phyloP scores from a whole-genome alignment of 37 sponge, comb jelly and placozoan species.

The Ephydatia muelleri region DNA sequence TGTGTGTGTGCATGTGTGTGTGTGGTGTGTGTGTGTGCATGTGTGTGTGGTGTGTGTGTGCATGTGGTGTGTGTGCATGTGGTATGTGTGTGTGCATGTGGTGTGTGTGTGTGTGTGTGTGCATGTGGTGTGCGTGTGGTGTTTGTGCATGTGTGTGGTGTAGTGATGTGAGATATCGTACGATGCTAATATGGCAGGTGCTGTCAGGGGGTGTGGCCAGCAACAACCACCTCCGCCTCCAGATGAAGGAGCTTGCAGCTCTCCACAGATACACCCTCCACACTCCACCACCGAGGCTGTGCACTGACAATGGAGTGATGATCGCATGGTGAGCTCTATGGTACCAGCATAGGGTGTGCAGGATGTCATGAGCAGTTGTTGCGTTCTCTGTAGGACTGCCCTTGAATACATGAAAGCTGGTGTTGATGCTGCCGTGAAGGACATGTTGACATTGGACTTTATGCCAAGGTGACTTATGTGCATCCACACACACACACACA shows the following conservation, averaged over 20 bases:
- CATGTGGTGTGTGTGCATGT: no score
- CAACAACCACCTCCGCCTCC: slow-evolving; percentile 42
- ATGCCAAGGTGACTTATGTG: slow-evolving; percentile 4
- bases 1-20: no score
- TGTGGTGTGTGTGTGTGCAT: no score
- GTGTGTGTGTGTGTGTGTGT: no score
- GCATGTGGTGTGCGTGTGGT: no score
- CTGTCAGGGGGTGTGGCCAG: slow-evolving; percentile 85
- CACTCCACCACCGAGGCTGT: slow-evolving; percentile 67
- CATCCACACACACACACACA: background rate
- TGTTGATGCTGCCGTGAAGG: slow-evolving; percentile 3
- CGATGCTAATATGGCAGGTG: slow-evolving; percentile 40
- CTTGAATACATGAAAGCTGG: slow-evolving; percentile 45
- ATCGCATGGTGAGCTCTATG: slow-evolving; percentile 76
- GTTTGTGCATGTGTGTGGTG: no score
- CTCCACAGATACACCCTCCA: slow-evolving; percentile 19
- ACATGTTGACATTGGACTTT: slow-evolving; percentile 8
- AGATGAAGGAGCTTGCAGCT: slow-evolving; percentile 16
- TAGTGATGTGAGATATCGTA: no score
- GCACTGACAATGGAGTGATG: slow-evolving; percentile 93
- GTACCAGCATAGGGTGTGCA: background rate
- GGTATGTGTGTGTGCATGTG: no score
- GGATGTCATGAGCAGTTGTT: background rate
- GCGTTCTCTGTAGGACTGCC: slow-evolving; percentile 37
- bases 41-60: no score